Base-by-base conservation (phyloP, 2,888 invertebrate species). In the Rhagophthalmus giganteus region DNA sequence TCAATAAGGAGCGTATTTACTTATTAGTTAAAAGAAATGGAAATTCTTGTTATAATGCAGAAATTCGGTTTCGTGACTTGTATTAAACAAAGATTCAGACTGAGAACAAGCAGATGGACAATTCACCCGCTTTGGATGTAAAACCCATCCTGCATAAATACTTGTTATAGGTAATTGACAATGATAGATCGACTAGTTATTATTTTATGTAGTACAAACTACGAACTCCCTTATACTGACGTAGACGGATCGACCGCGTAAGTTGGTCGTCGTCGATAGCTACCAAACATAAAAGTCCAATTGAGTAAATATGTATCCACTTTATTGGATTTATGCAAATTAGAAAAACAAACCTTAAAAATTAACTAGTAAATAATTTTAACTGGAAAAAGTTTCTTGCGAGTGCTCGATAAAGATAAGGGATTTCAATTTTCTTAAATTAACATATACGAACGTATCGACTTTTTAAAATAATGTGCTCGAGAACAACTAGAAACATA, bases 131-230 rank as follows among this genome's bases (percentile, higher is more conserved):
- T 66, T 60, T 63, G 60, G 64, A 62, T 62, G 59, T 61, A 65
- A 62, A 60, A 63, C 59, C 62, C 58, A 63, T 64, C 63, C 63
- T 66, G 64, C 63, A 64, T 66, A 66, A 65, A 66, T 66, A 64
- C 66, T 65, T 63, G 66, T 66, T 66, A 66, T 66, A 64, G 63
- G 65, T 66, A 66, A 66, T 66, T 66, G 66, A 66, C 66, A 66
- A 66, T 66, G 66, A 66, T 66, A 65, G 64, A 66, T 66, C 58
- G 66, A 58, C 61, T 64, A 64, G 65, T 66, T 60, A 58, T 60
- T 61, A 64, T 63, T 64, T 66, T 65, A 66, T 64, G 63, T 66
- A 62, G 60, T 65, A 66, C 66, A 65, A 66, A 65, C 64, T 66
- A 61, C 63, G 56, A 66, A 66, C 61, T 66, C 61, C 61, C 63